These are phyloP conservation scores for Eustalomyia histrio DNA, from an alignment of 2,888 invertebrate species.

Conservation along the genomic window DNA sequence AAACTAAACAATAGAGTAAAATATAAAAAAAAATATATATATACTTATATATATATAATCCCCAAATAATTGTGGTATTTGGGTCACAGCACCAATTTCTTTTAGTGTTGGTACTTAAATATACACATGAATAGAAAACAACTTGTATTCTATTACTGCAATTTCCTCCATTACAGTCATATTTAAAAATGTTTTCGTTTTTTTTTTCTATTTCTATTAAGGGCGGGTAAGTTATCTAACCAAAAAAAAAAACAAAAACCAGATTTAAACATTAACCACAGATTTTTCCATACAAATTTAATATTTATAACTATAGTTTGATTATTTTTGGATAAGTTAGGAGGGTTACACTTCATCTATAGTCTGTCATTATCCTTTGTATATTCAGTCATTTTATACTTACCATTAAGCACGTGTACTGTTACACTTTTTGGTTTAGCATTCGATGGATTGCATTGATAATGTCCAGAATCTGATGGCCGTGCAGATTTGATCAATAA, in stretches of 20 bases:
- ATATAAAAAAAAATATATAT: neutral
- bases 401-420: slow-evolving; percentile 96
- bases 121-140: neutral
- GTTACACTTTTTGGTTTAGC: slow-evolving; percentile 94
- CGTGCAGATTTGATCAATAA: slow-evolving; percentile 92
- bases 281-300: too few species aligned
- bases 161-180: neutral
- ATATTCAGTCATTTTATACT: slow-evolving; percentile 78
- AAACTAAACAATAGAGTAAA: neutral
- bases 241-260: too few species aligned
- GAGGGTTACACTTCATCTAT: neutral
- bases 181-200: neutral
- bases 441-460: slow-evolving; percentile 96
- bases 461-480: slow-evolving; percentile 92
- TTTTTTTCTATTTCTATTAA: too few species aligned
- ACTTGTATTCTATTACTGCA: neutral
- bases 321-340: too few species aligned
- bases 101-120: neutral
- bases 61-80: slow-evolving; percentile 35
- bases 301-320: too few species aligned
- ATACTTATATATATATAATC: too few species aligned
- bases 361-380: neutral
- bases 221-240: too few species aligned
- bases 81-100: slow-evolving; percentile 1
- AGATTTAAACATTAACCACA: too few species aligned